These are phyloP conservation scores for Atethmia centrago DNA, from an alignment of 2,888 invertebrate genomes.

Conservation along the genomic window DNA sequence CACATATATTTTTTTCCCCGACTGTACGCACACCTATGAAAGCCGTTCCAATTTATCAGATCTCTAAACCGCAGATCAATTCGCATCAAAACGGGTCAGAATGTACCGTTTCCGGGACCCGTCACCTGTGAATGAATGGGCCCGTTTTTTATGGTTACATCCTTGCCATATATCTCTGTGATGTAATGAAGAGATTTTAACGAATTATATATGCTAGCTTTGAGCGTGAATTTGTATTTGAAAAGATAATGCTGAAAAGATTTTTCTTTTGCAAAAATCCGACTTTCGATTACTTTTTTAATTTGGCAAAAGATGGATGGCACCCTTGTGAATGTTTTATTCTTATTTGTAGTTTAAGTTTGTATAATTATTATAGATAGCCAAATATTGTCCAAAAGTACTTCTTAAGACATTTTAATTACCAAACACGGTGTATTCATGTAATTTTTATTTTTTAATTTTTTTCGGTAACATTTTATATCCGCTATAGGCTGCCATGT, in stretches of 20 bases:
- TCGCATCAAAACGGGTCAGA: constrained; percentile 47
- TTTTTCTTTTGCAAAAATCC: neutral
- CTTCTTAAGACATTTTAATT: too few species aligned
- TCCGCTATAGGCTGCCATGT: too few species aligned
- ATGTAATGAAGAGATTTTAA: constrained; percentile 49
- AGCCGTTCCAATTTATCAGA: constrained; percentile 45
- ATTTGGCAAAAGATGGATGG: neutral
- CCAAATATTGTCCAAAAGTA: too few species aligned
- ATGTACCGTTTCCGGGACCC: constrained; percentile 38
- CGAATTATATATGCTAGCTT: constrained; percentile 23
- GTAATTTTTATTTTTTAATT: too few species aligned
- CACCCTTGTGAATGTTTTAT: neutral
- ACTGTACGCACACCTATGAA: constrained; percentile 31
- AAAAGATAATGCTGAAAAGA: neutral
- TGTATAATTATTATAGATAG: too few species aligned
- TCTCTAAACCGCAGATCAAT: constrained; percentile 55
- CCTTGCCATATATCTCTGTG: constrained; percentile 40
- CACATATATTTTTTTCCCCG: neutral
- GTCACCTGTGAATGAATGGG: constrained; percentile 42
- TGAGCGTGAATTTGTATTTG: neutral
- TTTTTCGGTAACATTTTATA: too few species aligned
- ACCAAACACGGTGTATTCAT: too few species aligned
- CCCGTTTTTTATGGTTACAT: constrained; percentile 35
- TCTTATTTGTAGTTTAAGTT: too few species aligned
- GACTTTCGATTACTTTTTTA: neutral